Base-by-base conservation (phyloP, 1,140 invertebrate genomes). In the Hormaphis cornu region DNA sequence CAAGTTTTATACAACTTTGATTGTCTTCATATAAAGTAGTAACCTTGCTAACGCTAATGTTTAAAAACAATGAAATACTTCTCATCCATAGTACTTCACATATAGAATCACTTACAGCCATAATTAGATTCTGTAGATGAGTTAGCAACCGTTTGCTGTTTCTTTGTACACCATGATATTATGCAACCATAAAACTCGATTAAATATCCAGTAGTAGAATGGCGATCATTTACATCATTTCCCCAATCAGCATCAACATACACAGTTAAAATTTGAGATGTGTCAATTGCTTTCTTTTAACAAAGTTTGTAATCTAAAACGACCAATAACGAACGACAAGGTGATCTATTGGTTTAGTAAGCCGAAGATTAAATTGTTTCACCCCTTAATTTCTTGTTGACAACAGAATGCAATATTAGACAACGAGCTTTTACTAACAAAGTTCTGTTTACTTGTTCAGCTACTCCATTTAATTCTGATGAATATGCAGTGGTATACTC, bases 381-480 rank as follows among this genome's bases (percentile, higher is more conserved):
- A 42, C 40, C 70, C 73, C 70, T 71, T 33, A 71, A 37, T 16
- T 52, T 14, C 10, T 63, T 69, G 0, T 42, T 22, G 61, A 69
- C 14, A 35, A 30, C 50, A 33, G 59, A 54, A 40, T 69, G 40
- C 28, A 59, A 20, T 22, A 72, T 37, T 28, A 72, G 1, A 33
- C 48, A 42, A 14, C 53, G 53, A 7, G 66, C 56, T 35, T 70
- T 58, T 40, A 50, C 56, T 24, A 72, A 22, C 18, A 70, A 28
- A 16, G 74, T 77, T 3, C 74, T 71, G 70, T 76, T 77, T 44
- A 73, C 63, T 33, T 76, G 44, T 44, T 81, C 78, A 2, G 74
- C 72, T 2, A 74, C 69, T 1, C 78, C 77, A 72, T 80, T 80
- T 48, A 76, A 74, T 61, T 80, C 52, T 1, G 77, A 75, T 12